A percentile compares a stretch with the other conserved stretches of the same genome.
These are phyloP conservation scores for Acanthurus leucopareius DNA, from an alignment of 2,797 vertebrate genomes.

Conservation along the genomic window DNA sequence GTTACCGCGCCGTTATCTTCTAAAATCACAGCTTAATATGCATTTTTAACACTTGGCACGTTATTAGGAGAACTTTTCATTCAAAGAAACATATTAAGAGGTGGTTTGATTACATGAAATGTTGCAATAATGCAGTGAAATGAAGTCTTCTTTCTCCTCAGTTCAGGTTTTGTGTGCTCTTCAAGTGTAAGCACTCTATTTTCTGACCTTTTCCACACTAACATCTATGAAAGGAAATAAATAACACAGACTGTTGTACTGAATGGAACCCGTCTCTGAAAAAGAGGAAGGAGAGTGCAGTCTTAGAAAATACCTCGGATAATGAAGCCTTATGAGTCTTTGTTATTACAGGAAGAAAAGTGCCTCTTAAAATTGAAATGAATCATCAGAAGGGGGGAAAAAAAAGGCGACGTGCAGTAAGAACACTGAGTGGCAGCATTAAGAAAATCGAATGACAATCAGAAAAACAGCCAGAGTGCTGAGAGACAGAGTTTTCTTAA, in stretches of 20 bases:
- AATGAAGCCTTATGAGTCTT: slow-evolving; percentile 42
- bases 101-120: not conserved
- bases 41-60: not conserved
- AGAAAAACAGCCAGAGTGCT: not conserved
- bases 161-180: not conserved
- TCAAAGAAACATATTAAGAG: not conserved
- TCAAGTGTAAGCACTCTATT: not conserved
- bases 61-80: not conserved
- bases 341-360: slow-evolving; percentile 42
- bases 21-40: not conserved
- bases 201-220: slow-evolving; percentile 11
- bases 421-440: slow-evolving; percentile 23
- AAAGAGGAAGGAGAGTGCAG: not conserved
- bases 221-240: slow-evolving; percentile 34
- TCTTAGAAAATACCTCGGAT: slow-evolving; percentile 20
- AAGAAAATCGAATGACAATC: slow-evolving; percentile 31
- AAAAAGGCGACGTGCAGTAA: not conserved
- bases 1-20: not conserved
- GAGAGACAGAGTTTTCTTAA: slow-evolving; percentile 3
- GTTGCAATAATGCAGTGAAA: not conserved
- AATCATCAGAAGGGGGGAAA: slow-evolving; percentile 23
- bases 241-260: slow-evolving; percentile 1
- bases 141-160: not conserved
- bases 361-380: slow-evolving; percentile 34
- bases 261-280: slow-evolving; percentile 7